phyloP scores from a whole-genome alignment of 2,113 vertebrate genomes.

The Hypomesus transpacificus region DNA sequence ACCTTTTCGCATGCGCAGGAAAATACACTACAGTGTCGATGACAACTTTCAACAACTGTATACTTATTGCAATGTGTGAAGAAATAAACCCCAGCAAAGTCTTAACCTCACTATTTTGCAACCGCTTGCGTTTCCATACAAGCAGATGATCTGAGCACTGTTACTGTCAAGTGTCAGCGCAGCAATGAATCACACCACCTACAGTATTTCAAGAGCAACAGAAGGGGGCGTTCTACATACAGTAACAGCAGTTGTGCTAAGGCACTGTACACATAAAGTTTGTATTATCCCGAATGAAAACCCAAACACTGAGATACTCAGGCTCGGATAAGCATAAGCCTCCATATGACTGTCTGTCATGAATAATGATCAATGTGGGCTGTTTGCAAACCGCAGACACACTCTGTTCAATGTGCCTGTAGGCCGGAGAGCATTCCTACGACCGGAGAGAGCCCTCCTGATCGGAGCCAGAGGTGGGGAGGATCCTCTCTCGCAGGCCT shows the following conservation, averaged over 20 bases:
- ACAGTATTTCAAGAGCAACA: not conserved
- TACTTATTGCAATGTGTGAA: not conserved
- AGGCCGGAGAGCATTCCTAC: constrained; percentile 59
- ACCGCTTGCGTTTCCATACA: constrained; percentile 14
- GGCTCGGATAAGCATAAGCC: constrained; percentile 22
- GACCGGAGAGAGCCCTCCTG: constrained; percentile 46
- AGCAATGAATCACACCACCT: constrained; percentile 1
- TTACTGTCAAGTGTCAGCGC: constrained; percentile 1
- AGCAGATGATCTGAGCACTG: not conserved
- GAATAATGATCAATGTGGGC: constrained; percentile 57
- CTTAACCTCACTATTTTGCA: not conserved
- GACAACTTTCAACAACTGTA: not conserved
- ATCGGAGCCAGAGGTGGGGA: constrained; percentile 59
- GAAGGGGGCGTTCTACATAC: not conserved
- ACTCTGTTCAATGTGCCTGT: constrained; percentile 46
- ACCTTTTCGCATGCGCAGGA: no score
- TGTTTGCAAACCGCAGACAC: constrained; percentile 49
- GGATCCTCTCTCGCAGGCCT: constrained; percentile 50
- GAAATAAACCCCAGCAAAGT: no score
- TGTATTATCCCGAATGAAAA: constrained; percentile 20
- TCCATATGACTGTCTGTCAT: constrained; percentile 44
- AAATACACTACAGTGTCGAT: no score
- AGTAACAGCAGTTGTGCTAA: not conserved
- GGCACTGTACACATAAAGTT: not conserved
- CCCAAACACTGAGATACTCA: constrained; percentile 7